Conservation (phyloP, 1,140 invertebrate genomes). For the Euura lappo region DNA sequence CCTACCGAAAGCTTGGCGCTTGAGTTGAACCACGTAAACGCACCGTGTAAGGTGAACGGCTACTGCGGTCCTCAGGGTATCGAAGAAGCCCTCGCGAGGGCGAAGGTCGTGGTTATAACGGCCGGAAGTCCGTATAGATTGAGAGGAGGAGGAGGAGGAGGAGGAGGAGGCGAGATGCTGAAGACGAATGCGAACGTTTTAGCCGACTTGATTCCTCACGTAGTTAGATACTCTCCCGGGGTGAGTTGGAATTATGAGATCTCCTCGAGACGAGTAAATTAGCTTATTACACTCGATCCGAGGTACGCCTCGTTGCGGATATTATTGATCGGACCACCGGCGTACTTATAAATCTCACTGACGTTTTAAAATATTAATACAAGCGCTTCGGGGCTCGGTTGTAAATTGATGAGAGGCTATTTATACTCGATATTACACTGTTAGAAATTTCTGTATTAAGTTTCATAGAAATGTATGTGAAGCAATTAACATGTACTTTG, state of each 20-base stretch:
- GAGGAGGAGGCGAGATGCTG: constrained; percentile 48
- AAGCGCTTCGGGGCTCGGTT: no score
- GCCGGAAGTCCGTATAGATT: constrained; percentile 37
- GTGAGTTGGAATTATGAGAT: constrained; percentile 41
- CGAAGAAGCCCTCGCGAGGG: constrained; percentile 46
- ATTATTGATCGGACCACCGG: no score
- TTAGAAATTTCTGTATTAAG: no score
- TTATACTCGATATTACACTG: no score
- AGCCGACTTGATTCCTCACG: constrained; percentile 55
- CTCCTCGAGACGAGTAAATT: neutral
- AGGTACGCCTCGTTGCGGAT: no score
- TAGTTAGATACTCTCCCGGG: constrained; percentile 59
- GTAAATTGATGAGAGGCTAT: no score
- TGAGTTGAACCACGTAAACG: constrained; percentile 67
- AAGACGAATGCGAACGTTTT: constrained; percentile 58
- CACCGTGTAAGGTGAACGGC: constrained; percentile 70
- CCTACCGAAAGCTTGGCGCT: constrained; percentile 60
- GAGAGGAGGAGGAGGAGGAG: neutral
- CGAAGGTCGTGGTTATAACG: constrained; percentile 64
- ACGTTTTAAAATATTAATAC: no score
- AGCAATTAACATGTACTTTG: no score
- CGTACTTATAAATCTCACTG: no score
- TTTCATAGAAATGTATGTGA: no score
- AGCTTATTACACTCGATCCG: no score
- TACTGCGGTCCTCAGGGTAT: constrained; percentile 53